Evolutionary conservation across 2,797 vertebrate species (phyloP), one percentile per base, ranked within the genome.

Genomic region (Notolepis coatsorum): DNA sequence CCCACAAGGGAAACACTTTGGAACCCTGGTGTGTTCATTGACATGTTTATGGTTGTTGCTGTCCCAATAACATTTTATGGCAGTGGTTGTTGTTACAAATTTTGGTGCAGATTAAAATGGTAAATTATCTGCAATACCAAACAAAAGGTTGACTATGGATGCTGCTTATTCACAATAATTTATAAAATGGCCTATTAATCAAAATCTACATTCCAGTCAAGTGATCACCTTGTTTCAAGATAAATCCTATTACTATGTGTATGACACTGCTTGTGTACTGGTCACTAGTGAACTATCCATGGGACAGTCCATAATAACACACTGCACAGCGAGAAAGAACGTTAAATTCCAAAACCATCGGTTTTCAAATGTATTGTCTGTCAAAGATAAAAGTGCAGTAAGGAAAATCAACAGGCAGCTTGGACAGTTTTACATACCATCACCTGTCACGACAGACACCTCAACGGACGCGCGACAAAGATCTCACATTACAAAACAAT

Each of bases 391-490:
- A 60, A 51, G 39, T 21, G 37, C 37, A 76, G 47, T 1, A 57
- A 4, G 10, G n/a, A 50, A 38, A 33, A 68, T 82, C 84, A 89
- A 88, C 80, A 87, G 81, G 84, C 87, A 65, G 39, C 65, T 58
- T 7, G 15, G 24, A 61, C 28, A 21, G 61, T 37, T 27, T 48
- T 41, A 23, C 57, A 72, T 23, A 57, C 54, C 91, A 85, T 87
- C 82, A 88, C 79, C 82, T 85, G 80, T 85, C 82, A 86, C 55
- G 39, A 68, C 67, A 56, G 37, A 78, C 70, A 82, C 80, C 85
- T 82, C 79, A 73, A 68, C 18, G 60, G 55, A 59, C 75, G 23
- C 41, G 31, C 71, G 66, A 81, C 75, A 84, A 72, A 3, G 51
- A 37, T 53, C 38, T 30, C 35, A 41, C 13, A 55, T 15, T 13